Evolutionary conservation across 2,888 invertebrate genomes (phyloP).

Genomic region (Gymnoscelis rufifasciata): DNA sequence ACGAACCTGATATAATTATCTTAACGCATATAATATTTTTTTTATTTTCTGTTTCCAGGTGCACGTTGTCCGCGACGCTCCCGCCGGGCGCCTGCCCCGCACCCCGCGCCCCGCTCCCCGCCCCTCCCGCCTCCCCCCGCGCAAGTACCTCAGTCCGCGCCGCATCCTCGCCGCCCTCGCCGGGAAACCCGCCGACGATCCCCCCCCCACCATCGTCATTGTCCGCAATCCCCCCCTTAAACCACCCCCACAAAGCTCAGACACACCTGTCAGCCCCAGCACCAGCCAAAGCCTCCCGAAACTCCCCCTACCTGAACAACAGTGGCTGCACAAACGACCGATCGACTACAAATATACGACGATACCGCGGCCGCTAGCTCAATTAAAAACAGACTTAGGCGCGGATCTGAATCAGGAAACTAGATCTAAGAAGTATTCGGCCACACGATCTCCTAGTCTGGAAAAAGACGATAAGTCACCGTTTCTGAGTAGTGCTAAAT

Average conservation of each 20-base stretch:
- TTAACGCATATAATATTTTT: not conserved
- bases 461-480: conserved; percentile 76
- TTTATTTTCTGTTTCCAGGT: conserved; percentile 44
- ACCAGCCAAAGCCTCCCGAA: conserved; percentile 49
- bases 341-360: conserved; percentile 61
- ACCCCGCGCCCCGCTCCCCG: conserved; percentile 29
- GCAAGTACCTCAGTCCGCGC: conserved; percentile 28
- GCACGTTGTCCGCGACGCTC: conserved; percentile 52
- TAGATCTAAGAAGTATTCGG: conserved; percentile 64
- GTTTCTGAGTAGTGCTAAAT: conserved; percentile 50
- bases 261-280: conserved; percentile 26
- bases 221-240: conserved; percentile 35
- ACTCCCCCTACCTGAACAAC: conserved; percentile 66
- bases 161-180: conserved; percentile 34
- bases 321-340: conserved; percentile 67
- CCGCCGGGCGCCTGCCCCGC: conserved; percentile 30
- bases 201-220: conserved; percentile 36
- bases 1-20: no score
- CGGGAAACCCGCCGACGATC: conserved; percentile 35
- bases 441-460: conserved; percentile 70
- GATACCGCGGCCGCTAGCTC: conserved; percentile 62
- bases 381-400: conserved; percentile 54
- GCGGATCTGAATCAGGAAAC: conserved; percentile 54
- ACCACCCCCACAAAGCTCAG: conserved; percentile 23
- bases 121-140: conserved; percentile 29